A percentile compares a stretch with the other conserved stretches of the same genome.
Evolutionary conservation across 2,888 invertebrate species (phyloP).

Genomic region (Nezara viridula): DNA sequence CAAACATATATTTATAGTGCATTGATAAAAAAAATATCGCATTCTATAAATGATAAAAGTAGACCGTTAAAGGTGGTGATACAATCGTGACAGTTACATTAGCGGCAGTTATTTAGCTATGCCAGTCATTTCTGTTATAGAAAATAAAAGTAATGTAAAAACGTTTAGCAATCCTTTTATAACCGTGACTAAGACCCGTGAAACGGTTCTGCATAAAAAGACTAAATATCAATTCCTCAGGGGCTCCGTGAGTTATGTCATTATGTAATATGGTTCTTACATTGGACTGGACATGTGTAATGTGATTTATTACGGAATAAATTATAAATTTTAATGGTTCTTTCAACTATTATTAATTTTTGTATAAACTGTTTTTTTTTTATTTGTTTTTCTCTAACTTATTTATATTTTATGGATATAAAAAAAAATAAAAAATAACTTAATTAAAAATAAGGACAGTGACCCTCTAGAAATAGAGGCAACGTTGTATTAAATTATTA

Average conservation of each 20-base stretch:
- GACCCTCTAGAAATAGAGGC: too few species aligned
- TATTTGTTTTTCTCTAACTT: background rate
- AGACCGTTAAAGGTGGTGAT: conserved; percentile 10
- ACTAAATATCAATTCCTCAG: conserved; percentile 23
- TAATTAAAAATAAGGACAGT: too few species aligned
- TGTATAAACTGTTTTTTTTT: background rate
- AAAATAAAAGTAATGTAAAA: conserved; percentile 38
- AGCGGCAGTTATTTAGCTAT: conserved; percentile 17
- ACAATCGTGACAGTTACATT: conserved; percentile 12
- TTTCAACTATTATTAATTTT: background rate
- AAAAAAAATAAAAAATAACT: background rate
- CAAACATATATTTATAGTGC: background rate
- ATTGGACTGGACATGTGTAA: background rate
- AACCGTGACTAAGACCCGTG: background rate
- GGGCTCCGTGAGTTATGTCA: background rate
- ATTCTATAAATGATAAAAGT: background rate
- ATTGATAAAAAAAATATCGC: background rate
- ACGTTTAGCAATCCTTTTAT: conserved; percentile 24
- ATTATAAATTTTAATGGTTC: background rate
- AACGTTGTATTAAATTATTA: too few species aligned
- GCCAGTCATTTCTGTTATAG: conserved; percentile 25
- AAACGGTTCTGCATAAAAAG: conserved; percentile 26
- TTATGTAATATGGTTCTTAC: background rate
- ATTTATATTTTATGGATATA: background rate
- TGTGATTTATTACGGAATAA: background rate